A percentile compares a stretch with the other conserved stretches of the same genome.
Conservation (phyloP, 2,113 vertebrate species). For the Megaleporinus macrocephalus region DNA sequence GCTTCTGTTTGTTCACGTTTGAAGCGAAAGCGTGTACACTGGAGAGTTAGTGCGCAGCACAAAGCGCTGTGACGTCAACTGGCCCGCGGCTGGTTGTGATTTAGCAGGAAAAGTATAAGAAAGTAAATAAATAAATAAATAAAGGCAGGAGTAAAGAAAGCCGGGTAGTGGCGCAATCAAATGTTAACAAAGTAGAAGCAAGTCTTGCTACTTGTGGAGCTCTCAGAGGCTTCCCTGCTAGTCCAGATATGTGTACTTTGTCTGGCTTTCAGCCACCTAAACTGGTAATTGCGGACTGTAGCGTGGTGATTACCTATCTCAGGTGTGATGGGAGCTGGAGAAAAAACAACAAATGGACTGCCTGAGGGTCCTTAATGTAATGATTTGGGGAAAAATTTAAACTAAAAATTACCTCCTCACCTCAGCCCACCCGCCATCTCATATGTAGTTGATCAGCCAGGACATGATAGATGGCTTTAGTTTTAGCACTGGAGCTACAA, state of each 20-base stretch:
- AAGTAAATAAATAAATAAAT: slow-evolving; percentile 9
- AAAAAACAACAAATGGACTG: background rate
- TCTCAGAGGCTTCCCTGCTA: slow-evolving; percentile 1
- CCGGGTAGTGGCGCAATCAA: slow-evolving; percentile 20
- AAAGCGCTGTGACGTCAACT: slow-evolving; percentile 24
- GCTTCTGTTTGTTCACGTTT: slow-evolving; percentile 11
- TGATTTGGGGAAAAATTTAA: background rate
- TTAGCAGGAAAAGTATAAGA: background rate
- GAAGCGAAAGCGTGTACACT: slow-evolving; percentile 26
- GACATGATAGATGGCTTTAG: background rate
- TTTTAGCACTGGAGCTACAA: background rate
- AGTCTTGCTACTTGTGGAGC: background rate
- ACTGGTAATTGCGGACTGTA: slow-evolving; percentile 5
- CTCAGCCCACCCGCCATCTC: too few species aligned
- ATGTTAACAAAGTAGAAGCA: background rate
- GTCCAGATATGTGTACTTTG: background rate
- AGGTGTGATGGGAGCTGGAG: background rate
- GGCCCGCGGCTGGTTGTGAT: slow-evolving; percentile 21
- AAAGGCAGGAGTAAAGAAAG: slow-evolving; percentile 12
- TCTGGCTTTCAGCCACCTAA: background rate
- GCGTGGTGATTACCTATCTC: slow-evolving; percentile 25
- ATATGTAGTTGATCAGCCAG: background rate
- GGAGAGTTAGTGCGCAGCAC: slow-evolving; percentile 8
- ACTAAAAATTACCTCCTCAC: background rate
- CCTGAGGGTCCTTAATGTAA: background rate